phyloP scores from a whole-genome alignment of 2,113 vertebrate species.

The Boulengeromyrus knoepffleri region DNA sequence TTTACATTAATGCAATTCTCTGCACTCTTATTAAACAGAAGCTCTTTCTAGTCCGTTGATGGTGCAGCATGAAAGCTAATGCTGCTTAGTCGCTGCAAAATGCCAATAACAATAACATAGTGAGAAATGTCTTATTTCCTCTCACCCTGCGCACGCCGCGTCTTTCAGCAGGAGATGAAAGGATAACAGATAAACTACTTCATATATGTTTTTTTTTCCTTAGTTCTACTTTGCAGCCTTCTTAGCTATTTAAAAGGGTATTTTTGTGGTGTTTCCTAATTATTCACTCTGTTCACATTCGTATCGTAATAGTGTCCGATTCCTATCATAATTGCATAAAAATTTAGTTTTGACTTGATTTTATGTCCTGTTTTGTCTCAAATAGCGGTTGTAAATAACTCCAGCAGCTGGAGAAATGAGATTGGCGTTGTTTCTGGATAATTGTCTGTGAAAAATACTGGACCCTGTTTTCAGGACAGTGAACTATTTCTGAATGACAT shows the following conservation, averaged over 20 bases:
- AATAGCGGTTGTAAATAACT: background rate
- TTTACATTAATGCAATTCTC: slow-evolving; percentile 52
- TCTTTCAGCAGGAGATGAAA: background rate
- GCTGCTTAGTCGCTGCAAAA: slow-evolving; percentile 48
- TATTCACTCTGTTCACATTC: background rate
- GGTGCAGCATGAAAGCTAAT: slow-evolving; percentile 39
- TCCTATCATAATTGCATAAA: background rate
- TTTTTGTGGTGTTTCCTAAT: background rate
- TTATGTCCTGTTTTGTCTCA: background rate
- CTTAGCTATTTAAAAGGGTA: background rate
- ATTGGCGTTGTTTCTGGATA: background rate
- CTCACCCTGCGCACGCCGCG: background rate
- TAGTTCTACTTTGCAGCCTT: background rate
- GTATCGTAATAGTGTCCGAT: background rate
- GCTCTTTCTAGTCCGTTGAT: slow-evolving; percentile 35
- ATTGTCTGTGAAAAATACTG: background rate
- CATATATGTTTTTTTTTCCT: slow-evolving; percentile 15
- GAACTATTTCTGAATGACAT: background rate
- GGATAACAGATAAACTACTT: slow-evolving; percentile 17
- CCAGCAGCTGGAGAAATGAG: background rate
- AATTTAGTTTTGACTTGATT: background rate
- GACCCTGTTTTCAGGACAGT: background rate
- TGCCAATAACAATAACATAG: slow-evolving; percentile 44
- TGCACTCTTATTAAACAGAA: slow-evolving; percentile 42
- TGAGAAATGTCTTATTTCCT: slow-evolving; percentile 30